phyloP scores from a whole-genome alignment of 1,140 invertebrate genomes.

The Ceratoteleas bidentatus region DNA sequence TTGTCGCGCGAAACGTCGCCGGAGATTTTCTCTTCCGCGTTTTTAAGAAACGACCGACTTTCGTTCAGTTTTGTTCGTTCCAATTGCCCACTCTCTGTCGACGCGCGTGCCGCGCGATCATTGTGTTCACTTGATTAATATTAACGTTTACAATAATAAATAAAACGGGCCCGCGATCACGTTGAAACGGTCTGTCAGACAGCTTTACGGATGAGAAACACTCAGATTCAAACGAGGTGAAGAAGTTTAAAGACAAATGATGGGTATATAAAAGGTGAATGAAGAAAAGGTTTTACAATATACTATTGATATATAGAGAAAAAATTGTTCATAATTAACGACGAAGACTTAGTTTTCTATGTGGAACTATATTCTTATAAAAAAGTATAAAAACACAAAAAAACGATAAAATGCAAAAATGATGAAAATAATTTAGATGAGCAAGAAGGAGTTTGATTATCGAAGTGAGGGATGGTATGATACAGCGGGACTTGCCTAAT shows the following conservation, averaged over 20 bases:
- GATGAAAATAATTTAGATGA: conserved; percentile 43
- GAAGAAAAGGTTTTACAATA: conserved; percentile 68
- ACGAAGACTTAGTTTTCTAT: conserved; percentile 81
- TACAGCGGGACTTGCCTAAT: conserved; percentile 75
- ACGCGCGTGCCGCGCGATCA: conserved; percentile 43
- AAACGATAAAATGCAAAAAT: conserved; percentile 39
- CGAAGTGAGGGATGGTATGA: conserved; percentile 57
- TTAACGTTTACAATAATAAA: conserved; percentile 14
- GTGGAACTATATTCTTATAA: conserved; percentile 81
- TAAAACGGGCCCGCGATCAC: conserved; percentile 32
- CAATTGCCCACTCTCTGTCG: conserved; percentile 16
- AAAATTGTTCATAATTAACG: conserved; percentile 71
- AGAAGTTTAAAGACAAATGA: conserved; percentile 11
- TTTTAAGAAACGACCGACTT: conserved; percentile 39
- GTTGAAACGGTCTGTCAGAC: conserved; percentile 62
- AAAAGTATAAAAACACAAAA: conserved; percentile 53
- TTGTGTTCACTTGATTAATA: conserved; percentile 71
- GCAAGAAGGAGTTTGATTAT: conserved; percentile 38
- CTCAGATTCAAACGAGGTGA: conserved; percentile 10
- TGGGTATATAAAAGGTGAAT: conserved; percentile 20
- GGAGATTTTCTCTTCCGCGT: conserved; percentile 48
- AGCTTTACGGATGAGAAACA: conserved; percentile 64
- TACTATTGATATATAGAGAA: conserved; percentile 63
- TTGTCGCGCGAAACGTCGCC: conserved; percentile 14
- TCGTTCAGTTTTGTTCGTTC: conserved; percentile 18